A percentile compares a stretch with the other conserved stretches of the same genome.
Conservation (phyloP, 2,888 invertebrate species). For the Esperia sulphurella region DNA sequence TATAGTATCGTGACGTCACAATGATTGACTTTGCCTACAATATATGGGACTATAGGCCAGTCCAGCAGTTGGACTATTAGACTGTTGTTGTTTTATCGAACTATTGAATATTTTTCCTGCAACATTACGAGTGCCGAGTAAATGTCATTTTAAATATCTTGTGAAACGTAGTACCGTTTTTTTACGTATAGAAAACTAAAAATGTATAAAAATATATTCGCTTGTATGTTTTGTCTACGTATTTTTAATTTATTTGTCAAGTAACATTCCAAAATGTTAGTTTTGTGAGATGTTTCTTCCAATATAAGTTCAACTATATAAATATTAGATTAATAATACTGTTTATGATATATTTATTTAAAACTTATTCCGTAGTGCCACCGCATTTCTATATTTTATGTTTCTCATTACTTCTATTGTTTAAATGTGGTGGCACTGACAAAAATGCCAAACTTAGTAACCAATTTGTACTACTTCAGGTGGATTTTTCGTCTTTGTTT, state of each 20-base stretch:
- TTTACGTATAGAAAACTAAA: neutral
- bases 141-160: neutral
- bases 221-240: neutral
- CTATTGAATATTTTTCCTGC: neutral
- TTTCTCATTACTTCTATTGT: too few relatives aligned
- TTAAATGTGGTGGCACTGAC: too few relatives aligned
- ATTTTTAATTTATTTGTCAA: neutral
- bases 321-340: too few relatives aligned
- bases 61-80: too few relatives aligned
- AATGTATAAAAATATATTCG: conserved; percentile 1
- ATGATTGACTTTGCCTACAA: too few relatives aligned
- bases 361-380: too few relatives aligned
- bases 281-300: conserved; percentile 3
- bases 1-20: too few relatives aligned
- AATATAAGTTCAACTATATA: neutral
- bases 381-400: too few relatives aligned
- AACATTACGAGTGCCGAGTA: neutral
- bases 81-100: too few relatives aligned
- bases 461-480: neutral
- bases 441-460: too few relatives aligned
- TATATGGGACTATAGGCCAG: too few relatives aligned
- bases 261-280: conserved; percentile 11
- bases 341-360: too few relatives aligned
- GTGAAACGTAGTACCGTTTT: neutral
- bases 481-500: neutral